A percentile compares a stretch with the other conserved stretches of the same genome.
phyloP scores from a whole-genome alignment of 2,797 vertebrate species.

The Enteromius radiatus region DNA sequence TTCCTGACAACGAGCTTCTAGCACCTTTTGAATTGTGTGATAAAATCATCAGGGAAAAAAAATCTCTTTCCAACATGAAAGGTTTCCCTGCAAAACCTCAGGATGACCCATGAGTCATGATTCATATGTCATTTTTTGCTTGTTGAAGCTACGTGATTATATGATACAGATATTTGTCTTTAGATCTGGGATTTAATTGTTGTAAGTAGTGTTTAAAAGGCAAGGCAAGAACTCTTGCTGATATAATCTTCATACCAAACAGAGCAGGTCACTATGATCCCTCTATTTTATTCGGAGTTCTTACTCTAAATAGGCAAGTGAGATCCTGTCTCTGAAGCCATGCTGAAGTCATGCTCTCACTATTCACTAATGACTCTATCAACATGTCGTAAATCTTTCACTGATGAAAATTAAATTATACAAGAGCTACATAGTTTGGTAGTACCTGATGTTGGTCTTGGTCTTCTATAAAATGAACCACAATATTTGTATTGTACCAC shows the following conservation, averaged over 20 bases:
- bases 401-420: conserved; percentile 25
- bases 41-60: neutral
- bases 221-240: conserved; percentile 24
- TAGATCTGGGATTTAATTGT: neutral
- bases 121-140: conserved; percentile 4
- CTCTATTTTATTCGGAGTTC: conserved; percentile 36
- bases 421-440: conserved; percentile 5
- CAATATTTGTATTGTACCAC: conserved; percentile 16
- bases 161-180: neutral
- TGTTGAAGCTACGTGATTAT: neutral
- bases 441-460: conserved; percentile 27
- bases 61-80: conserved; percentile 7
- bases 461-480: conserved; percentile 16
- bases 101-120: neutral
- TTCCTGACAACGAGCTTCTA: conserved; percentile 14
- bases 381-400: conserved; percentile 51
- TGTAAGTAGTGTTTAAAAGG: conserved; percentile 27
- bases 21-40: conserved; percentile 35
- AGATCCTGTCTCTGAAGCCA: conserved; percentile 58
- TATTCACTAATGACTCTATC: conserved; percentile 55
- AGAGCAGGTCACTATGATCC: conserved; percentile 26
- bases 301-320: conserved; percentile 55
- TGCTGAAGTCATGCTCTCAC: conserved; percentile 42
- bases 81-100: neutral
- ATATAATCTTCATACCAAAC: conserved; percentile 39